Percentiles rank a stretch among this genome's conserved stretches.
phyloP scores from a whole-genome alignment of 2,888 invertebrate genomes.

The Erebia epiphron region DNA sequence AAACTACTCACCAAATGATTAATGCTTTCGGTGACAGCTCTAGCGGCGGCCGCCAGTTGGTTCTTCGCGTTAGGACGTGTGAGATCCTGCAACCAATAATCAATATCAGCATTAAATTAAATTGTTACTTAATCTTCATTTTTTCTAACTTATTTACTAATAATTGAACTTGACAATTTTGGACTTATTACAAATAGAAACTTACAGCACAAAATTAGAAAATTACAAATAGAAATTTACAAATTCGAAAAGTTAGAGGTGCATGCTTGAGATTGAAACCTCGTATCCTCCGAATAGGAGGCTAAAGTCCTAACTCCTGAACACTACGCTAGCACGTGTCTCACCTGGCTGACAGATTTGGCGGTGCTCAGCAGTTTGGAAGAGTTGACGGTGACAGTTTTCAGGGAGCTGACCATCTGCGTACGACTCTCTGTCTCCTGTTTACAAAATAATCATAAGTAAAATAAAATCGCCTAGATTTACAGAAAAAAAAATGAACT shows the following conservation, averaged over 20 bases:
- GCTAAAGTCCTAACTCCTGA: too few relatives aligned
- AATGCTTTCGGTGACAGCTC: conserved; percentile 95
- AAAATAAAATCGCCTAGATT: neutral
- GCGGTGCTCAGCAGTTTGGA: conserved; percentile 93
- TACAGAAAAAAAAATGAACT: neutral
- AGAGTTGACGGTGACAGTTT: conserved; percentile 93
- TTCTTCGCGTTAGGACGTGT: conserved; percentile 95
- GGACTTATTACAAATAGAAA: too few relatives aligned
- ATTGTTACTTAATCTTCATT: too few relatives aligned
- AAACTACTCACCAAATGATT: conserved; percentile 89
- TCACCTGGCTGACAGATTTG: conserved; percentile 91
- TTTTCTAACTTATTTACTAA: too few relatives aligned
- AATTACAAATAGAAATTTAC: too few relatives aligned
- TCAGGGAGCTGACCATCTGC: conserved; percentile 93
- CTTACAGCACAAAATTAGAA: too few relatives aligned
- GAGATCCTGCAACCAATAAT: conserved; percentile 84
- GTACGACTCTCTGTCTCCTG: conserved; percentile 89
- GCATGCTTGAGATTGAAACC: too few relatives aligned
- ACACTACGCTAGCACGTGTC: neutral
- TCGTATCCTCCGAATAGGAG: too few relatives aligned
- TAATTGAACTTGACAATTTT: too few relatives aligned
- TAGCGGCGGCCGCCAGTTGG: conserved; percentile 92
- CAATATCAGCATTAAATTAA: neutral
- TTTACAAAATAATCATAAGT: neutral
- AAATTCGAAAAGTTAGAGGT: too few relatives aligned